These are phyloP conservation scores for Acrocephalus scirpaceus DNA, from an alignment of 2,797 vertebrate genomes.

Conservation along the genomic window DNA sequence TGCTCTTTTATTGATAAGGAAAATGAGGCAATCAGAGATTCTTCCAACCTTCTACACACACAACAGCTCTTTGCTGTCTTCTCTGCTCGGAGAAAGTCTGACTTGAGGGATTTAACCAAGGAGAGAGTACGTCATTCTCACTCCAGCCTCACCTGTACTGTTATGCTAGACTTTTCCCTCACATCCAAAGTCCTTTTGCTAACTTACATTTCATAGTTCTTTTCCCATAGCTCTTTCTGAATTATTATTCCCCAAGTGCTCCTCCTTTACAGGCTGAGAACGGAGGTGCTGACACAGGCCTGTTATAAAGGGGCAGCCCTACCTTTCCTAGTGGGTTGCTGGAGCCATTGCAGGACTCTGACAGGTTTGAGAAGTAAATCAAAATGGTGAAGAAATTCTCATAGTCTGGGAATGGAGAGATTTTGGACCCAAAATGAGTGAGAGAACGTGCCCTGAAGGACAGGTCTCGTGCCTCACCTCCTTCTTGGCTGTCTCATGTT, in stretches of 20 bases:
- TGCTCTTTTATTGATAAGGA: background rate
- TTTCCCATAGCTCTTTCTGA: constrained; percentile 49
- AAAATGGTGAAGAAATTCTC: constrained; percentile 53
- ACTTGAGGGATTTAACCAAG: background rate
- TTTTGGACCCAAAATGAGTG: constrained; percentile 20
- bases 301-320: constrained; percentile 38
- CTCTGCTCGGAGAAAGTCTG: background rate
- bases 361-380: constrained; percentile 45
- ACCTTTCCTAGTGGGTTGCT: background rate
- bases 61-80: background rate
- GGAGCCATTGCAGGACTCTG: constrained; percentile 25
- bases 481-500: background rate
- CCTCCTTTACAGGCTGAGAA: constrained; percentile 57
- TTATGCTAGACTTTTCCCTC: background rate
- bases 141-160: constrained; percentile 46
- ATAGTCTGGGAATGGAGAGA: constrained; percentile 27
- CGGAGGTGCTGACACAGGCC: constrained; percentile 48
- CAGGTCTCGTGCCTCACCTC: constrained; percentile 15
- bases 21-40: background rate
- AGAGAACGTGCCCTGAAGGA: constrained; percentile 40
- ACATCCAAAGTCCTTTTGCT: constrained; percentile 26
- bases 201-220: constrained; percentile 43
- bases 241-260: constrained; percentile 54
- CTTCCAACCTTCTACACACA: background rate
- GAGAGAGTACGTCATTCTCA: constrained; percentile 10